Evolutionary conservation across 2,888 invertebrate species (phyloP), one percentile per base, ranked within the genome.

Genomic region (Anticlea derivata): DNA sequence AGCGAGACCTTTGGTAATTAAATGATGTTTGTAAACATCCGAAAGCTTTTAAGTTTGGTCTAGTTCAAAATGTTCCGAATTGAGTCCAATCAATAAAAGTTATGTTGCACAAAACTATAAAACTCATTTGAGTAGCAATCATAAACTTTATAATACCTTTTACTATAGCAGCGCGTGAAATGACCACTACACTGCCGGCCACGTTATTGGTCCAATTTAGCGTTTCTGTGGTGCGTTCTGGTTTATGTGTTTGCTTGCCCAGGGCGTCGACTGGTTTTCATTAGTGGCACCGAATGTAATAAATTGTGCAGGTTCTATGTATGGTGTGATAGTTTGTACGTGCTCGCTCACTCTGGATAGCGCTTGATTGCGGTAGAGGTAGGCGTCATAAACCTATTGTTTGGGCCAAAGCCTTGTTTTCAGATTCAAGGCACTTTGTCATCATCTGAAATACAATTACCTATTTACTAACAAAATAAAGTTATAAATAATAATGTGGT

Each of bases 131-230:
- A 70, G 70, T 67, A 70, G 69, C 63, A 50, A 59, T 41, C 49
- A 65, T 64, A 61, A 60, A 64, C 61, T 68, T 63, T 63, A 62
- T 66, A 61, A 65, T 63, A 50, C 52, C 48, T 67, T 71, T 70
- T 70, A 68, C 63, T 64, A 61, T n/a, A n/a, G 4, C 46, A 55
- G 58, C 58, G 43, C 63, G 60, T 56, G 61, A 55, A 71, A 73
- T 65, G 63, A 70, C 63, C 69, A 71, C 77, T 76, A 78, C 78
- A 76, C 61, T 73, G 75, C 70, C 58, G 66, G 68, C 67, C 69
- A 66, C 74, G 66, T 80, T 80, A 83, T 80, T 77, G 70, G 72
- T 61, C 70, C 68, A 82, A 84, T 86, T 84, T 78, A 72, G 69
- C 73, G 76, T 67, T 69, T 68, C 57, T n/a, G n/a, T n/a, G n/a